Base-by-base conservation (phyloP, 2,113 vertebrate species). In the Piprites chloris region DNA sequence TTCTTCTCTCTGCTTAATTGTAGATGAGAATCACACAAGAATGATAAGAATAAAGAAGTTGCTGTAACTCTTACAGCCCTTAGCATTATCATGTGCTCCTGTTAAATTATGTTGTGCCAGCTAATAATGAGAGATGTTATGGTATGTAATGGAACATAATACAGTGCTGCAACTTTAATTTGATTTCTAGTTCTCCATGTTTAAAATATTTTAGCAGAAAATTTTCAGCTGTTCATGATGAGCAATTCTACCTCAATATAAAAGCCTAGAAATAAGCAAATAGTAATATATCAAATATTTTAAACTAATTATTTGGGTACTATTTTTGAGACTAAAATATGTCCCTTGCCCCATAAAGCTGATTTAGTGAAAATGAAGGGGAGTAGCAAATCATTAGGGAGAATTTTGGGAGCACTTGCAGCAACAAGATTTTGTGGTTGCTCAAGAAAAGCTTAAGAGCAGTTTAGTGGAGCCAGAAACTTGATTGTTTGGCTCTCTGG, bases 331-430 rank as follows among this genome's bases (percentile, higher is more conserved):
- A 42, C 11, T 61, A 30, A 84, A 87, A 41, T 92, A 75, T 72
- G 56, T 81, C 84, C 68, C 84, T 97, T 95, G 77, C 74, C 66
- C 73, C 35, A 76, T 82, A 94, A 92, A 93, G 72, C 73, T 91
- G 89, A 89, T 92, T 67, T 77, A 87, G 32, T 72, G 76, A 95
- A 95, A 94, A 90, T 79, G 78, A 91, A 89, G 52, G 83, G 77
- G 94, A 92, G 65, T 89, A 92, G 69, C 91, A 91, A 95, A 76
- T 92, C 68, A 53, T 85, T 65, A 79, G 91, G 96, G 89, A 93
- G 35, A 84, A 44, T 81, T 84, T 72, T 95, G 76, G 84, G 84
- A 96, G 68, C 26, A 20, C 41, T 95, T 94, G 50, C 69, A 87
- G 84, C 69, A 85, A 75, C 23, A 56, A 87, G 56, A 82, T 95